phyloP scores from a whole-genome alignment of 23 tunicate species.

The Diplosoma virens region DNA sequence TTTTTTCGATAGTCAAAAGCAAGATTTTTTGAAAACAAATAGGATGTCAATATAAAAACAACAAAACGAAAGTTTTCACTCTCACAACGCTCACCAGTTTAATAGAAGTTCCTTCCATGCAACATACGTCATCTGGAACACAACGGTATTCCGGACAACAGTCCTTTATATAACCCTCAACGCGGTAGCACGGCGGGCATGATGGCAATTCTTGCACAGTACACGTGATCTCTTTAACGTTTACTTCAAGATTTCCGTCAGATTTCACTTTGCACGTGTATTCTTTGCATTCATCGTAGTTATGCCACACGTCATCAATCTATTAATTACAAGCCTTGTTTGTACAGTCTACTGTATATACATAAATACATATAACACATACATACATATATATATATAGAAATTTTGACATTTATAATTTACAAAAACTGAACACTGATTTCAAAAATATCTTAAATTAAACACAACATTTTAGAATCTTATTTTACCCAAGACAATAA shows the following conservation, averaged over 20 bases:
- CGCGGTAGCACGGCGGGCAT: constrained; percentile 64
- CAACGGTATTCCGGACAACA: constrained; percentile 72
- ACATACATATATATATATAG: no score
- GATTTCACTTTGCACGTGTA: constrained; percentile 25
- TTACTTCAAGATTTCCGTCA: constrained; percentile 37
- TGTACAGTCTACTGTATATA: no score
- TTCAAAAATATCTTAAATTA: no score
- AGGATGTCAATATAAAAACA: not conserved
- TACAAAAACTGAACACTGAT: no score
- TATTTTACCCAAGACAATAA: no score
- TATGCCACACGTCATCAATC: constrained; percentile 55
- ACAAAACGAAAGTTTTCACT: not conserved
- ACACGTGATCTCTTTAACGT: constrained; percentile 31
- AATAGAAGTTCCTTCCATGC: constrained; percentile 54
- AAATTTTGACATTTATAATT: no score
- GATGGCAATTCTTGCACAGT: constrained; percentile 4
- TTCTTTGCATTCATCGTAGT: constrained; percentile 31
- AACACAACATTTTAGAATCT: no score
- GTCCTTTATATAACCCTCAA: constrained; percentile 6
- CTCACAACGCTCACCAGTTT: constrained; percentile 51
- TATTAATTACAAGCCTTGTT: constrained; percentile 11
- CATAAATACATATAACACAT: no score
- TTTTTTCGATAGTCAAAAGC: no score
- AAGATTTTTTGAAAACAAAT: not conserved
- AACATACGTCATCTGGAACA: constrained; percentile 83